phyloP scores from a whole-genome alignment of 92 coral and sea anemone species.

The Bergia puertoricense region DNA sequence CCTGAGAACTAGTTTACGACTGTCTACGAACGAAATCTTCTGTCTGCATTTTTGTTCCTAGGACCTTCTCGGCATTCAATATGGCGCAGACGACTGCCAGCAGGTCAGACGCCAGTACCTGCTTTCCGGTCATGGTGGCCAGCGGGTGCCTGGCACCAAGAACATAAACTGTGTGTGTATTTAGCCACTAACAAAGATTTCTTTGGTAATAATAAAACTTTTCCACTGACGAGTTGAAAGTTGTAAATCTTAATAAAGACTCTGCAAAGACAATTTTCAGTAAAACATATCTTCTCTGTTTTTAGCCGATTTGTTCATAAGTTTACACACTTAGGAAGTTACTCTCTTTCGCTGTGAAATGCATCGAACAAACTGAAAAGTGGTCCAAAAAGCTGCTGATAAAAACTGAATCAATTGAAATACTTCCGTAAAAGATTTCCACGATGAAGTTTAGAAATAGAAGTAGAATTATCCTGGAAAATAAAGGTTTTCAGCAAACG shows the following conservation, averaged over 20 bases:
- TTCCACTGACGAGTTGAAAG: background rate
- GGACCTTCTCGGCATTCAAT: too few relatives aligned
- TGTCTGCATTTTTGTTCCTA: background rate
- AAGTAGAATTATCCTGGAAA: background rate
- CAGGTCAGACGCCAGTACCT: slow-evolving; percentile 10
- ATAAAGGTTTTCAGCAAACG: background rate
- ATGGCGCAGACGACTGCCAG: too few relatives aligned
- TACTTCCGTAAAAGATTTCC: background rate
- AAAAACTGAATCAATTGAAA: background rate
- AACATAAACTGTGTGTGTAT: background rate
- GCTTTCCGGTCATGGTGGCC: slow-evolving; percentile 11
- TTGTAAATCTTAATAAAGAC: background rate
- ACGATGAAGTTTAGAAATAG: background rate
- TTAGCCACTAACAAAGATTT: background rate
- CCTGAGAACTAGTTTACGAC: background rate
- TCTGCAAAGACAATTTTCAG: background rate
- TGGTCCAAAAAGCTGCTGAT: background rate
- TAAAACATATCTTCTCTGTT: background rate
- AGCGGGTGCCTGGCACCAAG: slow-evolving; percentile 2
- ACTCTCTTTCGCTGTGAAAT: background rate
- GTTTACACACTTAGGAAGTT: background rate
- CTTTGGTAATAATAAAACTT: background rate
- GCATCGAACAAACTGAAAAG: background rate
- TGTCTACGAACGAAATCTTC: background rate
- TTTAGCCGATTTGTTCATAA: background rate